Evolutionary conservation across 1,140 invertebrate species (phyloP), one percentile per base, ranked within the genome.

Genomic region (Macrocentrus cingulum): DNA sequence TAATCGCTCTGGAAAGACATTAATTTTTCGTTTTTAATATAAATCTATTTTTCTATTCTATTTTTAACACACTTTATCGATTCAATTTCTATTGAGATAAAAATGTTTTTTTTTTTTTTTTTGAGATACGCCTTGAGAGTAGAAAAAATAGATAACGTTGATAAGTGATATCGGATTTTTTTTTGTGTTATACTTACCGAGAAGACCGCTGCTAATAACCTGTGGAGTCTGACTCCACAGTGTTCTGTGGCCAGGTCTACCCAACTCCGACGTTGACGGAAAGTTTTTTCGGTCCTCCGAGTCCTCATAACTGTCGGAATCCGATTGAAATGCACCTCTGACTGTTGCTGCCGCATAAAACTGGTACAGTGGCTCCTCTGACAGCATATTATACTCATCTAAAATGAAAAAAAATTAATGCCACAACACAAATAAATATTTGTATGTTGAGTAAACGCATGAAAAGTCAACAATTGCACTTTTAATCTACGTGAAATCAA

Each of bases 211-310:
- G 62, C 86, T 84, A 53, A 88, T 82, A 23, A 97, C 93, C 81
- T 95, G 93, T 0, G 92, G 91, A 53, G 97, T 88, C 79, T 98
- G 91, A 78, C 93, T 94, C 95, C 95, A 98, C 0, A 98, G 81
- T 1, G 92, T 93, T 64, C 94, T 81, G 3, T 87, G 84, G 37
- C 83, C 76, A 2, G 76, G 72, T 37, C 62, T 73, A 0, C 65
- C 65, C 39, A 74, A 34, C 32, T 77, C 69, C 4, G 60, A 68
- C 1, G 74, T 58, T 11, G 71, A 65, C 18, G 66, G 59, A 0
- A 63, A 66, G 13, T 53, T 68, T 61, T 64, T 62, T 18, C 67
- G 62, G 23, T 71, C 67, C 56, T 75, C 74, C 7, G 70, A 62
- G 78, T 89, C 85, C 72, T 93, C 91, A 75, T 93, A 94, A 60